Percentiles rank a stretch among this genome's conserved stretches.
Conservation (phyloP, 1,140 invertebrate species). For the Laupala kohalensis region DNA sequence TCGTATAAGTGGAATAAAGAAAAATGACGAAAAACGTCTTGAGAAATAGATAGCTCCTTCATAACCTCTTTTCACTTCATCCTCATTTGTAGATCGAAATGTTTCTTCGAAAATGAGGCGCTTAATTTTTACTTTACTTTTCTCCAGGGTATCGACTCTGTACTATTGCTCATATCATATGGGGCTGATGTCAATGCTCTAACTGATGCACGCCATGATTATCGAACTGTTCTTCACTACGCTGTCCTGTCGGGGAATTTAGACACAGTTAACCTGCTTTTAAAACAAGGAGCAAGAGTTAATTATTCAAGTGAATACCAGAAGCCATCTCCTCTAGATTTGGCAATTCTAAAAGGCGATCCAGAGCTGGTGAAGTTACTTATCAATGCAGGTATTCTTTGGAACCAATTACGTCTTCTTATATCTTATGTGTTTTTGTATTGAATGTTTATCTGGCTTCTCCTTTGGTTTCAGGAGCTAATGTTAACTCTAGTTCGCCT, state of each 20-base stretch:
- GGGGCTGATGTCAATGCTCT: slow-evolving; percentile 73
- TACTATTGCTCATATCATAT: slow-evolving; percentile 58
- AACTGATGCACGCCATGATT: slow-evolving; percentile 65
- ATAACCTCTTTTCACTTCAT: too few species aligned
- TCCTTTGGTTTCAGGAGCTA: slow-evolving; percentile 41
- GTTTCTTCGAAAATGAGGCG: too few species aligned
- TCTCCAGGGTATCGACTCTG: slow-evolving; percentile 56
- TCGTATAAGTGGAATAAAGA: too few species aligned
- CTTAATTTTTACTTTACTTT: neutral
- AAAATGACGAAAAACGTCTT: too few species aligned
- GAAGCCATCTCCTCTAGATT: slow-evolving; percentile 70
- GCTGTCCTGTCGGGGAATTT: slow-evolving; percentile 70
- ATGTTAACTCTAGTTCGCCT: slow-evolving; percentile 67
- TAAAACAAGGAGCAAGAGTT: slow-evolving; percentile 65
- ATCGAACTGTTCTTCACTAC: slow-evolving; percentile 71
- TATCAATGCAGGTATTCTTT: slow-evolving; percentile 45
- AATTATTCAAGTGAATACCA: slow-evolving; percentile 52
- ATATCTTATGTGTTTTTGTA: neutral
- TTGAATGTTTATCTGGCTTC: neutral
- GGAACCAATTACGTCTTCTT: neutral
- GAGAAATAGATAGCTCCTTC: too few species aligned
- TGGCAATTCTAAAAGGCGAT: slow-evolving; percentile 72
- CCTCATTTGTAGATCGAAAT: too few species aligned
- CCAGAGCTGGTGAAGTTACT: slow-evolving; percentile 54
- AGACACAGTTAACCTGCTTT: slow-evolving; percentile 61